Evolutionary conservation across 2,113 vertebrate genomes (phyloP), one percentile per base, ranked within the genome.

Genomic region (Hippoglossus stenolepis): DNA sequence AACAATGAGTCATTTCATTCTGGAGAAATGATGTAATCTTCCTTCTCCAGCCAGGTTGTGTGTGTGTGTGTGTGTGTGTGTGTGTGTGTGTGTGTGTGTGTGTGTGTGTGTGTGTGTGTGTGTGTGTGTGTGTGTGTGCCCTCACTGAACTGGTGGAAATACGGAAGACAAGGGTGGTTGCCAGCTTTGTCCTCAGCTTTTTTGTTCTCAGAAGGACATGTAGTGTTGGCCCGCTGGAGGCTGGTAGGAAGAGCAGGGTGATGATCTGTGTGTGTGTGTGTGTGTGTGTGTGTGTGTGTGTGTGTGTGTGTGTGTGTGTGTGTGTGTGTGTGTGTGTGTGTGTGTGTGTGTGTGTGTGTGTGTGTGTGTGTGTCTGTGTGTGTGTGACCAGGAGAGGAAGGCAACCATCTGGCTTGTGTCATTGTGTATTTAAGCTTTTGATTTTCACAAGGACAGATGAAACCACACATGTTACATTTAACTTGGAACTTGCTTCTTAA

Each of bases 11-110:
- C 74, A 75, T 77, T 80, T 84, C 75, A 82, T 90, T 80, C 79
- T 84, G 66, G 57, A 84, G 86, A 61, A 79, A 78, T 92, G 80
- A 90, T 86, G 86, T 93, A 87, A 92, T 83, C 70, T 82, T 81
- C 81, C 74, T 67, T 70, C 69, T 85, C 40, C 80, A 80, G 79
- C 65, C 75, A 87, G 82, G 79, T 88, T 79, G 75, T 87, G 80
- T 87, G 71, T 65, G 69, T 81, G 17, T 71, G 26, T 20, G 28
- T 61, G 28, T 20, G 59, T 20, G 59, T 62, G 60, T 62, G 31
- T 23, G 60, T 40, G 35, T 89, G 57, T 26, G 57, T 58, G 20
- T 65, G 51, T 66, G 58, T 28, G 58, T 24, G 54, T 57, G 21
- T 24, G 54, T 14, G 54, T 24, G 53, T 21, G 53, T 21, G 53